phyloP scores from a whole-genome alignment of 2,888 invertebrate species.

The Leucoma salicis region DNA sequence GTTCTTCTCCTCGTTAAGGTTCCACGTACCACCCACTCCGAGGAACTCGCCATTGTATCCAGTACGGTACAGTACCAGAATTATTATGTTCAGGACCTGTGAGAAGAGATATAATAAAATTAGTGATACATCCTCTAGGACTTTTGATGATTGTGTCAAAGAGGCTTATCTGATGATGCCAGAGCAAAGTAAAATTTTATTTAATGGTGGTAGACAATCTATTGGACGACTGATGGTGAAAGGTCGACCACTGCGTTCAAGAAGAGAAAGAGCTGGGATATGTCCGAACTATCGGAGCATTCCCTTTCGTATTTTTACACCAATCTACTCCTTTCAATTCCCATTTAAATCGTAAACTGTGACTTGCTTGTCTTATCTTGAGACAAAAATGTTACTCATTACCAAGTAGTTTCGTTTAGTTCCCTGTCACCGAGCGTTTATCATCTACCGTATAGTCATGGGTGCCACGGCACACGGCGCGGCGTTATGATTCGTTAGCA shows the following conservation, averaged over 20 bases:
- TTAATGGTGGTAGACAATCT: too few species aligned
- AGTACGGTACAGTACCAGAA: conserved; percentile 90
- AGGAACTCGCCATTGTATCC: conserved; percentile 92
- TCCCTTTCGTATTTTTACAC: too few species aligned
- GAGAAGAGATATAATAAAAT: conserved; percentile 3
- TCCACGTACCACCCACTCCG: conserved; percentile 95
- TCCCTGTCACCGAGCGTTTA: conserved; percentile 18
- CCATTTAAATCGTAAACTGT: conserved; percentile 2
- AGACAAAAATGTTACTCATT: conserved; percentile 20
- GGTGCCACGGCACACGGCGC: conserved; percentile 14
- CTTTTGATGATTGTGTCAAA: too few species aligned
- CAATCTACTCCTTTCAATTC: too few species aligned
- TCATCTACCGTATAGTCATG: conserved; percentile 20
- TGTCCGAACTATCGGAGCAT: too few species aligned
- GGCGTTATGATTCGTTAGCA: conserved; percentile 13
- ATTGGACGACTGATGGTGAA: too few species aligned
- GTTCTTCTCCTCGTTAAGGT: conserved; percentile 93
- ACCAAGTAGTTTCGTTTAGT: conserved; percentile 10
- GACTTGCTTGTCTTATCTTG: conserved; percentile 16
- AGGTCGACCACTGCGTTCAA: too few species aligned
- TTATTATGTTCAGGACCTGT: conserved; percentile 91
- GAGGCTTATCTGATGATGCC: too few species aligned
- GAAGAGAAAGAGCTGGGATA: too few species aligned
- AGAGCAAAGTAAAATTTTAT: too few species aligned
- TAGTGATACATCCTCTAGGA: too few species aligned